These are phyloP conservation scores for Drosophila austrosaltans DNA, from an alignment of 2,888 invertebrate genomes.

Conservation along the genomic window DNA sequence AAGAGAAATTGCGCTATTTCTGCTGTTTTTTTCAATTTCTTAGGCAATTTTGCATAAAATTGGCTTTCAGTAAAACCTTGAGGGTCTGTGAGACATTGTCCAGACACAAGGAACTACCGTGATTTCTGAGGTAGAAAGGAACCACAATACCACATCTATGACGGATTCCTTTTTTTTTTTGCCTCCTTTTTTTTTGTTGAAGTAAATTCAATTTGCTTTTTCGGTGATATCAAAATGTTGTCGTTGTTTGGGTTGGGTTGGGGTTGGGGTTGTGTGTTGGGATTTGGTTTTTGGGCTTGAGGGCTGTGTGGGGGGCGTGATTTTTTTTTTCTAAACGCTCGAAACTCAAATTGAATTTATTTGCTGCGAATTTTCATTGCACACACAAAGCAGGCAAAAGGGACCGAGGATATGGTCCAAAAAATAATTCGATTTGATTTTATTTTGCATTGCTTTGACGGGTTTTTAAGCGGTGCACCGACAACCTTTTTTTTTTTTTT, in stretches of 20 bases:
- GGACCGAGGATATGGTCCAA: conserved; percentile 34
- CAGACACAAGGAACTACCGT: conserved; percentile 45
- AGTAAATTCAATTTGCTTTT: conserved; percentile 74
- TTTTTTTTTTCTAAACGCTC: conserved; percentile 59
- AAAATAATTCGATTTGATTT: conserved; percentile 76
- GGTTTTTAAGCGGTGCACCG: conserved; percentile 51
- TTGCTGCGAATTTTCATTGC: conserved; percentile 74
- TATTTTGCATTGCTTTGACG: conserved; percentile 77
- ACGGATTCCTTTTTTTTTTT: conserved; percentile 26
- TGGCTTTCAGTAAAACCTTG: conserved; percentile 41
- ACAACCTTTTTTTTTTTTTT: conserved; percentile 8
- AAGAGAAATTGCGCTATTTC: conserved; percentile 10
- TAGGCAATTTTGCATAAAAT: conserved; percentile 73
- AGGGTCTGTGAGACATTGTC: conserved; percentile 56
- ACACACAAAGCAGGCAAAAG: conserved; percentile 50
- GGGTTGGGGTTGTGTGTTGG: conserved; percentile 19
- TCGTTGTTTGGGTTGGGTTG: conserved; percentile 42
- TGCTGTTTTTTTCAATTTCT: conserved; percentile 70
- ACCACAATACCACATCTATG: conserved; percentile 37
- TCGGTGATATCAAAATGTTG: conserved; percentile 76
- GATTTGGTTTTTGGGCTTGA: conserved; percentile 36
- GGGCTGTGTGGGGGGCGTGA: conserved; percentile 22
- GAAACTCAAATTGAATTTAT: conserved; percentile 74
- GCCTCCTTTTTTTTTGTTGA: conserved; percentile 39
- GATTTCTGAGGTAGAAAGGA: conserved; percentile 34